A percentile compares a stretch with the other conserved stretches of the same genome.
phyloP scores from a whole-genome alignment of 1,140 invertebrate genomes.

The Habropoda laboriosa region DNA sequence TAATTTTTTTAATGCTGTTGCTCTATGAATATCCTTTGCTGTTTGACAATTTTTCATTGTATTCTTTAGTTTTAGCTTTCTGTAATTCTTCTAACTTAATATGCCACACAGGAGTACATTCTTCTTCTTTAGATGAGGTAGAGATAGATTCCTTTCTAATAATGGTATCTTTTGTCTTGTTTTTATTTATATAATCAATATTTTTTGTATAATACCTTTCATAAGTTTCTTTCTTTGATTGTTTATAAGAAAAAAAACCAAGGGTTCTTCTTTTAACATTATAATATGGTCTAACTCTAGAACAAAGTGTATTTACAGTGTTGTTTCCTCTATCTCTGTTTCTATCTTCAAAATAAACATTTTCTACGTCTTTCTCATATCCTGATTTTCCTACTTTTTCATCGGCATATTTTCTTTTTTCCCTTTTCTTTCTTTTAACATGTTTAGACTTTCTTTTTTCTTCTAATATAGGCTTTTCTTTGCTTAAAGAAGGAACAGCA shows the following conservation, averaged over 20 bases:
- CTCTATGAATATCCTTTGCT: constrained; percentile 74
- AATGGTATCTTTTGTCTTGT: constrained; percentile 64
- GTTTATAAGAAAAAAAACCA: constrained; percentile 62
- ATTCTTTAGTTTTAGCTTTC: constrained; percentile 79
- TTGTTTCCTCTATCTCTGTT: constrained; percentile 77
- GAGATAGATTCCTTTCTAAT: constrained; percentile 67
- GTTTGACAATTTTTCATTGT: constrained; percentile 82
- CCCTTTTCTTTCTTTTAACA: constrained; percentile 66
- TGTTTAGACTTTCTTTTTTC: constrained; percentile 54
- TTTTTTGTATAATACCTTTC: constrained; percentile 74
- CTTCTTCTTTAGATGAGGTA: constrained; percentile 44
- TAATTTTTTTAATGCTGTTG: constrained; percentile 80
- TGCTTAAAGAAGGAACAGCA: constrained; percentile 9
- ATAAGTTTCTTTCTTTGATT: constrained; percentile 59
- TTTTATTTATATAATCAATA: constrained; percentile 63
- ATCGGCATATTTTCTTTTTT: constrained; percentile 51
- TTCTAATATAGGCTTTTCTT: not conserved
- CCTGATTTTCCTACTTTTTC: constrained; percentile 55
- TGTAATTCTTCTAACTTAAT: constrained; percentile 80
- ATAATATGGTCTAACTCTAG: constrained; percentile 80
- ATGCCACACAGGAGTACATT: constrained; percentile 58
- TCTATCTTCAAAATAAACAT: constrained; percentile 83
- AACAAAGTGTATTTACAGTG: constrained; percentile 79
- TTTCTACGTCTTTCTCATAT: constrained; percentile 74
- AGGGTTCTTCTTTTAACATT: constrained; percentile 64